Base-by-base conservation (phyloP, 2,797 vertebrate genomes). In the Galaxias olidus region DNA sequence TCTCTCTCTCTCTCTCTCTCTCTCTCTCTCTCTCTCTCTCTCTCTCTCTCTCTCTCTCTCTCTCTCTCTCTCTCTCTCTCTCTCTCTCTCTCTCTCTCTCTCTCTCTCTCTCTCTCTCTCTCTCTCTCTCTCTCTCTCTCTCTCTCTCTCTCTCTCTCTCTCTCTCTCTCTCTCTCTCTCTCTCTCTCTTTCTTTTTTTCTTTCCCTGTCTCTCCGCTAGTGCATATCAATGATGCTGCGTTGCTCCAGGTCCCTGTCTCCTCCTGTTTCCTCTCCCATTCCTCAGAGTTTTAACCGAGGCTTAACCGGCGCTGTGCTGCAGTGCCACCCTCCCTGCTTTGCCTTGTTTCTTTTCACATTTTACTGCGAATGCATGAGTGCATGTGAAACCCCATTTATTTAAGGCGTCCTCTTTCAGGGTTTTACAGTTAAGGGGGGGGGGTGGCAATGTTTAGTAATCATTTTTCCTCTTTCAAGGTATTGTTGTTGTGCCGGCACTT, bases 321-420 rank as follows among this genome's bases (percentile, higher is more conserved):
- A 63, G 65, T 72, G 64, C 72, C 71, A 62, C 55, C 71, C 74
- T 74, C 73, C 49, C 65, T 4, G 12, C 43, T 67, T 78, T 80
- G 75, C 77, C 77, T 84, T 78, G 79, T 84, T 85, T 77, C 64
- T 86, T 86, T 84, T 81, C 75, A 81, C 78, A 77, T 63, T 76
- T 76, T 75, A 82, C 62, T 43, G 8, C 64, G 19, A 56, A 71
- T 50, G 56, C 51, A n/a, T 41, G 66, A 54, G 52, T 71, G 77
- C 81, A 85, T 77, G 71, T 30, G 30, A 30, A 30, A 82, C 81
- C 79, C 78, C 68, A 79, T 87, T 85, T 80, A 69, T 84, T 76
- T 76, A 78, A 84, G 83, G 75, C 74, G 65, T 63, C 65, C 46
- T 20, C 58, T 30, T 30, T 30, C 30, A 30, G 6, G 30, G 30